Conservation (phyloP, 2,113 vertebrate species). For the Oxygymnocypris stewartii region DNA sequence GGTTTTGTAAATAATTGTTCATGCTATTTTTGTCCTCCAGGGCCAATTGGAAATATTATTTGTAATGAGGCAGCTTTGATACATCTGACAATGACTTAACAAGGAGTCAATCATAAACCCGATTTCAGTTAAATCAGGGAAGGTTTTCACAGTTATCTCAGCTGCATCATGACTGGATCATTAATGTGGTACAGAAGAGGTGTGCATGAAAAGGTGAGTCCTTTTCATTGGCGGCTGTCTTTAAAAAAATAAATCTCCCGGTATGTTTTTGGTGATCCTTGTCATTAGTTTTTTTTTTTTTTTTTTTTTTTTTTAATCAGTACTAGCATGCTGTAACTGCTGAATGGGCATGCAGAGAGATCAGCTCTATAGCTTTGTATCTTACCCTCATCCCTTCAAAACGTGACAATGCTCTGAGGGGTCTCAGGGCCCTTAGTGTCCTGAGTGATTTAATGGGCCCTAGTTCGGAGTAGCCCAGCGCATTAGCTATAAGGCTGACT, state of each 20-base stretch:
- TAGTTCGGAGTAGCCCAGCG: conserved; percentile 99
- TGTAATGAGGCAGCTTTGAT: conserved; percentile 93
- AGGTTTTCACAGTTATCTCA: conserved; percentile 73
- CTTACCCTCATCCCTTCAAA: conserved; percentile 99
- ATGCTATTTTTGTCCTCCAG: conserved; percentile 28
- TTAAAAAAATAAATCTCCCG: conserved; percentile 59
- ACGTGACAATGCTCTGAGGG: conserved; percentile 99
- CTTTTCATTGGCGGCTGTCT: conserved; percentile 56
- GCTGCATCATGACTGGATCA: conserved; percentile 90
- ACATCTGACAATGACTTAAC: conserved; percentile 45
- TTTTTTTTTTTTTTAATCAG: conserved; percentile 84
- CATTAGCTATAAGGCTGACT: conserved; percentile 99
- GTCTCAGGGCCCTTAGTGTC: conserved; percentile 99
- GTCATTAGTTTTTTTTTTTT: conserved; percentile 27
- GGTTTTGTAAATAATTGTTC: conserved; percentile 33
- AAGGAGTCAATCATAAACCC: conserved; percentile 42
- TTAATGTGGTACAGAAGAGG: conserved; percentile 70
- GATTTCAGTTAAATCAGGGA: conserved; percentile 67
- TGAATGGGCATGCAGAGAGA: conserved; percentile 99
- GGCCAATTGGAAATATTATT: conserved; percentile 62
- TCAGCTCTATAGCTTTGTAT: conserved; percentile 95
- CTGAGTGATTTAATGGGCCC: conserved; percentile 99
- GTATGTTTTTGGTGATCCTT: conserved; percentile 53
- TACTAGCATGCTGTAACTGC: conserved; percentile 98
- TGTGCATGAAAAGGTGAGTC: conserved; percentile 70